Evolutionary conservation across 2,113 vertebrate genomes (phyloP).

Genomic region (Nanorana parkeri): DNA sequence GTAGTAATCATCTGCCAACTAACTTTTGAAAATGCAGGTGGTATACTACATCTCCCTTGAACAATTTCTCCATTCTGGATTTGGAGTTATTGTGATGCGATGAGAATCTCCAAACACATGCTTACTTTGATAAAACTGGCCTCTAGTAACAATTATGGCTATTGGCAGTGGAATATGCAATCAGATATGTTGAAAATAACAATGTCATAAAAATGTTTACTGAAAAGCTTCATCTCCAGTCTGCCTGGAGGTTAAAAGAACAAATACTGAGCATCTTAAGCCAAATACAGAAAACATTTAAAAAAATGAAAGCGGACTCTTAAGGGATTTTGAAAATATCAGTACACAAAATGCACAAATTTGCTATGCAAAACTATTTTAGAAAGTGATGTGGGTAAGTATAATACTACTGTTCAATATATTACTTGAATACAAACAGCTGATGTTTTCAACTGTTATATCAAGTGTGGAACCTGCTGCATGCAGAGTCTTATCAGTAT

Average conservation of each 20-base stretch:
- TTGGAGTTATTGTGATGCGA: constrained; percentile 6
- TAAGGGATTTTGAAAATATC: constrained; percentile 4
- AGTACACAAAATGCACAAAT: not conserved
- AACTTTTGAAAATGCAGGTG: not conserved
- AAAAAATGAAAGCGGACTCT: constrained; percentile 24
- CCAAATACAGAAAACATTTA: constrained; percentile 6
- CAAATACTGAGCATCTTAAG: constrained; percentile 26
- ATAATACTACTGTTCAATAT: not conserved
- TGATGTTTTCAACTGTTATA: no score
- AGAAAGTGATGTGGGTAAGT: not conserved
- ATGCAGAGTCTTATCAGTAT: no score
- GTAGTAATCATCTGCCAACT: not conserved
- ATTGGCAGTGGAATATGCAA: constrained; percentile 11
- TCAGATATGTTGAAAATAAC: constrained; percentile 12
- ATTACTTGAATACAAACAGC: not conserved
- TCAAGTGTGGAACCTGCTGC: no score
- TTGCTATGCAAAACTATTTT: not conserved
- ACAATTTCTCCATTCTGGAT: not conserved
- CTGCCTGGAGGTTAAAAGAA: constrained; percentile 10
- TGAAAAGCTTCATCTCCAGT: constrained; percentile 10
- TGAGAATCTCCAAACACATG: constrained; percentile 10
- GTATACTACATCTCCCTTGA: not conserved
- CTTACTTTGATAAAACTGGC: not conserved
- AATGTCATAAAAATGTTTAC: constrained; percentile 37
- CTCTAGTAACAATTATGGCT: constrained; percentile 2